Percentiles rank a stretch among this genome's conserved stretches.
These are phyloP conservation scores for Craterocephalus amniculus DNA, from an alignment of 2,797 vertebrate genomes.

Conservation along the genomic window DNA sequence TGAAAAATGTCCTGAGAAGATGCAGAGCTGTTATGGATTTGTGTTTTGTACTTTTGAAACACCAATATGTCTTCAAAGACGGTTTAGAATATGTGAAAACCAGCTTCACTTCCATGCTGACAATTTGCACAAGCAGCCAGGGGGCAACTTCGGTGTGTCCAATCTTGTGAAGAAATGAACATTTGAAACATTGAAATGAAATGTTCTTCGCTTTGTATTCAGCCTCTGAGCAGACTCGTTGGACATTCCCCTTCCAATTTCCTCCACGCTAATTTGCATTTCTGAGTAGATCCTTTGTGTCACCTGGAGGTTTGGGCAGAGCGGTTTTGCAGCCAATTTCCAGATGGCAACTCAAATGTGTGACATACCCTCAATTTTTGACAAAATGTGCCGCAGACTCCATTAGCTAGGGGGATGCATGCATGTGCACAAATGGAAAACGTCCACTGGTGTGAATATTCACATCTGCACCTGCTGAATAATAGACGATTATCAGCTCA, in stretches of 20 bases:
- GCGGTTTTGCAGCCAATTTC: slow-evolving; percentile 64
- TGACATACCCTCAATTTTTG: slow-evolving; percentile 60
- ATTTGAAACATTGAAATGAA: slow-evolving; percentile 59
- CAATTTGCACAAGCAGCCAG: slow-evolving; percentile 47
- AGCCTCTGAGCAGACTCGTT: slow-evolving; percentile 52
- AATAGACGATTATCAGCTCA: slow-evolving; percentile 74
- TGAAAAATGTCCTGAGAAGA: slow-evolving; percentile 51
- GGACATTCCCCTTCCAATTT: slow-evolving; percentile 59
- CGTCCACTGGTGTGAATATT: slow-evolving; percentile 76
- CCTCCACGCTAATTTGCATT: slow-evolving; percentile 66
- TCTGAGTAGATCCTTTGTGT: slow-evolving; percentile 66
- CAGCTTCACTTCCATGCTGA: slow-evolving; percentile 41
- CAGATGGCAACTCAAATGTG: slow-evolving; percentile 64
- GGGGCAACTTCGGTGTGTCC: slow-evolving; percentile 41
- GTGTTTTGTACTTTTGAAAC: slow-evolving; percentile 31
- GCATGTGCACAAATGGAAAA: slow-evolving; percentile 60
- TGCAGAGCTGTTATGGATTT: slow-evolving; percentile 16
- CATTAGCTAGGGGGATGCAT: slow-evolving; percentile 57
- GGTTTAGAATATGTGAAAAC: slow-evolving; percentile 28
- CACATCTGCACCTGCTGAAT: slow-evolving; percentile 79
- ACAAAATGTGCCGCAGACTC: slow-evolving; percentile 51
- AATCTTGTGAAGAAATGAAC: slow-evolving; percentile 62
- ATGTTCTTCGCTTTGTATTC: slow-evolving; percentile 51
- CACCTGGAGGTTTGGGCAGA: slow-evolving; percentile 71
- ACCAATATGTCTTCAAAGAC: slow-evolving; percentile 31